Evolutionary conservation across 2,888 invertebrate species (phyloP).

Genomic region (Agriopis aurantiaria): DNA sequence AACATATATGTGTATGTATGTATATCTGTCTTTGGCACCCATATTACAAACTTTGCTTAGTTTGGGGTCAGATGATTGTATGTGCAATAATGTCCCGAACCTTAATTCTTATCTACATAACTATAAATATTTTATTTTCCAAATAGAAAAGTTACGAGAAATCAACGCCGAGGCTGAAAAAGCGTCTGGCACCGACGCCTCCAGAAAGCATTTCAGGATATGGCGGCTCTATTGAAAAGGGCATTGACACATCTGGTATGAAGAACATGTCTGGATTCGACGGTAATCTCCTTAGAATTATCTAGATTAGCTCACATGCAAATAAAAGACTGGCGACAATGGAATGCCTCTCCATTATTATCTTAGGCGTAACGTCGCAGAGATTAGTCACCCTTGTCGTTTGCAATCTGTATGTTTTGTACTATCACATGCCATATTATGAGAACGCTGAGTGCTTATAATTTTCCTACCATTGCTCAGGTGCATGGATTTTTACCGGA

Average conservation of each 20-base stretch:
- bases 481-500: not conserved
- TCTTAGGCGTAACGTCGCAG: not conserved
- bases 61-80: too few species aligned
- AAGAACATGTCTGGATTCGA: slow-evolving; percentile 59
- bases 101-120: not conserved
- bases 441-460: not conserved
- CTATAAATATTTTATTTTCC: not conserved
- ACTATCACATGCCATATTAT: not conserved
- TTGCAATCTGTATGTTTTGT: not conserved
- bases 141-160: slow-evolving; percentile 69
- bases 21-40: too few species aligned
- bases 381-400: not conserved
- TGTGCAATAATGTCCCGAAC: too few species aligned
- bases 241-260: slow-evolving; percentile 62
- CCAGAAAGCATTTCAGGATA: slow-evolving; percentile 79
- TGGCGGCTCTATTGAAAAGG: slow-evolving; percentile 69
- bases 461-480: not conserved
- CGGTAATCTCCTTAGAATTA: slow-evolving; percentile 41
- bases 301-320: not conserved
- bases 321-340: not conserved
- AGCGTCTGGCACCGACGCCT: slow-evolving; percentile 89
- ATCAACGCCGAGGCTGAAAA: slow-evolving; percentile 85
- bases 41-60: too few species aligned
- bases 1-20: too few species aligned
- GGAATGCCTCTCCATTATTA: not conserved